These are phyloP conservation scores for Chamaetylas fuelleborni DNA, from an alignment of 2,113 vertebrate species.

Conservation along the genomic window DNA sequence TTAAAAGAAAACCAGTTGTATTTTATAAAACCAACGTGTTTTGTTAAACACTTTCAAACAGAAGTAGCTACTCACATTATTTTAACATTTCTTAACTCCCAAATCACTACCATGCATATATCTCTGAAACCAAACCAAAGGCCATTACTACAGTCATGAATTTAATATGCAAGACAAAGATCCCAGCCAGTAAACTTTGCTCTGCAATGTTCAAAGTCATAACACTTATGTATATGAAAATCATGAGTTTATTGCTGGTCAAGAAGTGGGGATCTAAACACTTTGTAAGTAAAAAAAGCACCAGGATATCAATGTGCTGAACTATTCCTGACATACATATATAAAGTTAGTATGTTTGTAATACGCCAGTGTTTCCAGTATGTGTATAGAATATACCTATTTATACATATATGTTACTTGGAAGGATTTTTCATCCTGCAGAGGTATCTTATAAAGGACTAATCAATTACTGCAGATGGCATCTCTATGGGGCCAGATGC, in stretches of 20 bases:
- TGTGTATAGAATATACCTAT: background rate
- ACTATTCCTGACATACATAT: background rate
- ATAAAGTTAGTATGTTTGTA: background rate
- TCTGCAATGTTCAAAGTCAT: background rate
- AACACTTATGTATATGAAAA: background rate
- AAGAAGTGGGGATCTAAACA: background rate
- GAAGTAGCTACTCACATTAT: background rate
- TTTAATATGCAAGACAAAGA: background rate
- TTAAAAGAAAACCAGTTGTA: background rate
- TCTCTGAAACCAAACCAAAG: background rate
- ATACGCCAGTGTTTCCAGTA: accelerated
- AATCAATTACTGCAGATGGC: background rate
- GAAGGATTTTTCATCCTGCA: background rate
- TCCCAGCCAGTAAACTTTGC: background rate
- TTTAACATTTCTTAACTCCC: background rate
- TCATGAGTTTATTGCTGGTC: background rate
- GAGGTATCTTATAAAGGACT: background rate
- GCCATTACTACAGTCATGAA: background rate
- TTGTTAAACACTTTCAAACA: background rate
- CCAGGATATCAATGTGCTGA: accelerated
- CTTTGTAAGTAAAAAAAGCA: background rate
- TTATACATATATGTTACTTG: background rate
- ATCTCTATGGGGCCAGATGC: accelerated
- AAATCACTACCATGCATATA: background rate
- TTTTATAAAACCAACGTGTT: background rate